These are phyloP conservation scores for Netelia virgata DNA, from an alignment of 2,888 invertebrate genomes.

Conservation along the genomic window DNA sequence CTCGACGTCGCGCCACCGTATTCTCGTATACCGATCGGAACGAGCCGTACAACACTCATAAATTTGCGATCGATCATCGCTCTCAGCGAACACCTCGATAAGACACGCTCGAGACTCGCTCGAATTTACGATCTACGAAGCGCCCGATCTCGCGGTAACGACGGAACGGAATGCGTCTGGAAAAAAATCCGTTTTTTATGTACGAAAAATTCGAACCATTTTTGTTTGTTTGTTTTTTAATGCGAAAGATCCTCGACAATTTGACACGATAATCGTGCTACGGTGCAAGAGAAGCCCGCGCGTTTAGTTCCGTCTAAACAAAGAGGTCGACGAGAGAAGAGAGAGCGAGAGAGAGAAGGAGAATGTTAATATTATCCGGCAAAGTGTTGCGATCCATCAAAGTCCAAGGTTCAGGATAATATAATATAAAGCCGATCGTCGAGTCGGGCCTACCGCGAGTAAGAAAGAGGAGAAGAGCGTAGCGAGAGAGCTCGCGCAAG, in stretches of 20 bases:
- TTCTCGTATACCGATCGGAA: constrained; percentile 1
- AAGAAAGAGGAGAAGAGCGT: constrained; percentile 52
- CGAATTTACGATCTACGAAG: too few species aligned
- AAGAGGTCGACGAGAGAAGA: not conserved
- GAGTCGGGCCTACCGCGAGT: constrained; percentile 32
- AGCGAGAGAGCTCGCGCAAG: constrained; percentile 46
- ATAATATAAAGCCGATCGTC: constrained; percentile 63
- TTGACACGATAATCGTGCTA: constrained; percentile 24
- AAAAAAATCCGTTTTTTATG: too few species aligned
- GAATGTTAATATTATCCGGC: constrained; percentile 58
- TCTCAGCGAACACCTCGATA: not conserved
- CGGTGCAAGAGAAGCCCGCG: constrained; percentile 22
- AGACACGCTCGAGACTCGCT: not conserved
- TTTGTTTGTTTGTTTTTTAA: too few species aligned
- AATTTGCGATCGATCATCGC: constrained; percentile 31
- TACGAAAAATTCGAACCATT: not conserved
- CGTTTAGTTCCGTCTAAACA: constrained; percentile 35
- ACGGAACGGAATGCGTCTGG: not conserved
- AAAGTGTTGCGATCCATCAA: constrained; percentile 66
- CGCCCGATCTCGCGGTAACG: not conserved
- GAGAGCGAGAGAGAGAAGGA: not conserved
- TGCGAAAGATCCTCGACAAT: not conserved
- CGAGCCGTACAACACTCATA: constrained; percentile 39
- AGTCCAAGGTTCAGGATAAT: constrained; percentile 63
- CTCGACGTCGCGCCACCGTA: constrained; percentile 10